Evolutionary conservation across 2,797 vertebrate species (phyloP), one percentile per base, ranked within the genome.

Genomic region (Numenius phaeopus): DNA sequence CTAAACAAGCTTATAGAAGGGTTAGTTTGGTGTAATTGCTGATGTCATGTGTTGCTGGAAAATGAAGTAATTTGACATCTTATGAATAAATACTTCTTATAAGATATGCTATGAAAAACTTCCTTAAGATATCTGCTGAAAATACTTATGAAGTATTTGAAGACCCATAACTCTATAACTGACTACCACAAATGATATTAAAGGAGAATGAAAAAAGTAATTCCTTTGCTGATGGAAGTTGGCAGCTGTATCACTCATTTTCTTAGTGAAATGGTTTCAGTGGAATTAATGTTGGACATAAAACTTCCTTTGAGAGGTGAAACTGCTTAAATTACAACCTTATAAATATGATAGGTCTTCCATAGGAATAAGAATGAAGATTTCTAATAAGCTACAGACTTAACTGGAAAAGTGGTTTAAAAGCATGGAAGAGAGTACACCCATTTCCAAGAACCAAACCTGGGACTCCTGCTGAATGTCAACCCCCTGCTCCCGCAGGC

Each of bases 161-260:
- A 95, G 89, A 89, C 82, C 65, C 83, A 90, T 94, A 95, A 91
- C 65, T 97, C 95, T 91, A 15, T 79, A 96, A 90, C 84, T 92
- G 91, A 85, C 89, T 95, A 40, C 71, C 92, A 93, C 94, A 97
- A 95, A 97, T 97, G 95, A 92, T 95, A 55, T 87, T 95, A 96
- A 94, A 97, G 85, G 81, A 72, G 77, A 96, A 96, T 85, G 87
- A 95, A 95, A 92, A 91, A 94, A 88, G 54, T 94, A 90, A 95
- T 97, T 94, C 47, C 77, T 95, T 91, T 75, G 46, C 92, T 96
- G 97, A 97, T 96, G 94, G 90, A 90, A 95, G 72, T 57, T 95
- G 95, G 93, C 97, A 97, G 94, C 91, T 90, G 83, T 88, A 97
- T 97, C 96, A 95, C 89, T 95, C 96, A 96, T 85, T 96, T 97